Percentiles rank a stretch among this genome's conserved stretches.
phyloP scores from a whole-genome alignment of 1,140 invertebrate genomes.

The Platyscapa corneri region DNA sequence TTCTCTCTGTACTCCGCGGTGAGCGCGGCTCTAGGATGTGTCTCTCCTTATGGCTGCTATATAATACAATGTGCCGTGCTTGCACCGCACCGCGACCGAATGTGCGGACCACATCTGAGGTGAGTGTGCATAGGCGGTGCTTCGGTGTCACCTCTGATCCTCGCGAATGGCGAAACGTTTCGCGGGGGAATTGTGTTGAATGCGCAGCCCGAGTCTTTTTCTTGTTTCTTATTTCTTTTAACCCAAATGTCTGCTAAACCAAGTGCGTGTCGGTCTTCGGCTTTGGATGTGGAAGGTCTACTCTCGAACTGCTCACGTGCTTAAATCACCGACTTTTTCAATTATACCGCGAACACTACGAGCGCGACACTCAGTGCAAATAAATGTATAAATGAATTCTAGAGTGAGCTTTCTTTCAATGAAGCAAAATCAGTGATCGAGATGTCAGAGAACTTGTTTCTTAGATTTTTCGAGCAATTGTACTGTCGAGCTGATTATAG shows the following conservation, averaged over 20 bases:
- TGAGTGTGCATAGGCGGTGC: neutral
- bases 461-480: neutral
- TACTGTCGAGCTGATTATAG: neutral
- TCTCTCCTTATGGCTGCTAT: constrained; percentile 35
- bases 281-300: no score
- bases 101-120: neutral
- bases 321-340: no score
- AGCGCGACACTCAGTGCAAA: neutral
- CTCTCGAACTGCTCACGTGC: no score
- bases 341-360: no score
- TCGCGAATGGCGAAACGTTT: neutral
- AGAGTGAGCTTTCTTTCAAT: neutral
- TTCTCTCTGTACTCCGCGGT: constrained; percentile 22
- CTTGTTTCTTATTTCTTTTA: neutral
- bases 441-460: no score
- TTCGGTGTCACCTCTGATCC: constrained; percentile 43
- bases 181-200: neutral
- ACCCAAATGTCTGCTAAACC: no score
- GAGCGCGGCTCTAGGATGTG: constrained; percentile 17
- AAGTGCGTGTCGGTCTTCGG: no score
- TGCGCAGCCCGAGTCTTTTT: neutral
- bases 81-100: neutral
- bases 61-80: constrained; percentile 34
- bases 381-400: neutral
- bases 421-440: neutral